These are phyloP conservation scores for Zaprionus camerounensis DNA, from an alignment of 1,140 invertebrate genomes.

Conservation along the genomic window DNA sequence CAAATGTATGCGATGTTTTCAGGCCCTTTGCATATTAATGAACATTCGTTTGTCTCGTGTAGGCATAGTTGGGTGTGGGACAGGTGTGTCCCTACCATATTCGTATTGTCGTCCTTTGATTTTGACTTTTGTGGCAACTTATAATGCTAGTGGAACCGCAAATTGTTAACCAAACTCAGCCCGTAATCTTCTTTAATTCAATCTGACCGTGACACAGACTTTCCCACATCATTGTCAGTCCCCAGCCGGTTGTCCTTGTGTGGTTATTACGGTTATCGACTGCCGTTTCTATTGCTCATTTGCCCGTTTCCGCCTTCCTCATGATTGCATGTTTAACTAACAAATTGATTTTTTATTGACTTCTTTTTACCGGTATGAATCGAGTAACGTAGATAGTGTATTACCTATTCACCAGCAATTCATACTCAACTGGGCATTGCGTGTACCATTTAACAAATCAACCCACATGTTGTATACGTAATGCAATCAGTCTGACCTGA, in stretches of 20 bases:
- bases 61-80: neutral
- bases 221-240: neutral
- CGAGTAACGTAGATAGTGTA: neutral
- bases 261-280: neutral
- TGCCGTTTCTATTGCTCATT: neutral
- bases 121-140: neutral
- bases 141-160: neutral
- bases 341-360: constrained; percentile 31
- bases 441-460: constrained; percentile 8
- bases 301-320: neutral
- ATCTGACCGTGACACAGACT: neutral
- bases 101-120: neutral
- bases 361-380: neutral
- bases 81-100: neutral
- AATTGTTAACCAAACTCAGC: constrained; percentile 10
- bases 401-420: constrained; percentile 8
- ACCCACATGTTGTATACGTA: constrained; percentile 14
- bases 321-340: constrained; percentile 3
- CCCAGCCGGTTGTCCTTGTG: neutral
- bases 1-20: constrained; percentile 32
- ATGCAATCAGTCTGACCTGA: neutral
- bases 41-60: constrained; percentile 14
- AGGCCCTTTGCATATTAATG: constrained; percentile 63
- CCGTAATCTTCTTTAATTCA: constrained; percentile 4
- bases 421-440: constrained; percentile 9